Percentiles rank a stretch among this genome's conserved stretches.
Evolutionary conservation across 2,888 invertebrate genomes (phyloP).

Genomic region (Dromius quadrimaculatus): DNA sequence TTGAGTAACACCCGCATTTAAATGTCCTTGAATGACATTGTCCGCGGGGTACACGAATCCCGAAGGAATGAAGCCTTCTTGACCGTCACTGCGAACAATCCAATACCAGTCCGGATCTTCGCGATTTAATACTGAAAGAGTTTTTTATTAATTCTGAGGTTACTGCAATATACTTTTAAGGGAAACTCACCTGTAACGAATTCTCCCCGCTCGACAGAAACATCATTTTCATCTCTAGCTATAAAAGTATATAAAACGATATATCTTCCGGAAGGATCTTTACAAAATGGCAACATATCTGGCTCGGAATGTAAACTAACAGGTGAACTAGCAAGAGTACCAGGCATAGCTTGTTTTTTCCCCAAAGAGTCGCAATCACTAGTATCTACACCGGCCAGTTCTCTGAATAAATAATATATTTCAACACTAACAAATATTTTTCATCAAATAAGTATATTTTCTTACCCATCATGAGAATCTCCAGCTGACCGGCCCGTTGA

Average conservation of each 20-base stretch:
- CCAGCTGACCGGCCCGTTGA: slow-evolving; percentile 51
- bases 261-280: slow-evolving; percentile 90
- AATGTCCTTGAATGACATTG: slow-evolving; percentile 76
- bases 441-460: not conserved
- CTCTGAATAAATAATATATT: slow-evolving; percentile 54
- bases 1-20: slow-evolving; percentile 64
- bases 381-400: slow-evolving; percentile 67
- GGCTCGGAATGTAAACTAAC: slow-evolving; percentile 69
- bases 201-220: slow-evolving; percentile 92
- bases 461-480: slow-evolving; percentile 45
- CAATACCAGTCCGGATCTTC: slow-evolving; percentile 98
- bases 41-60: slow-evolving; percentile 93
- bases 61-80: slow-evolving; percentile 95
- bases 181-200: slow-evolving; percentile 81
- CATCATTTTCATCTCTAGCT: slow-evolving; percentile 93
- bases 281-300: slow-evolving; percentile 77
- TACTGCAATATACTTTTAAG: not conserved
- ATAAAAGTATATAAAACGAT: slow-evolving; percentile 94
- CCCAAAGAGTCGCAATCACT: slow-evolving; percentile 74
- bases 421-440: not conserved
- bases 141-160: not conserved
- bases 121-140: slow-evolving; percentile 81
- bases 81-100: slow-evolving; percentile 92
- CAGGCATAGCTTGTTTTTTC: slow-evolving; percentile 66
- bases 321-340: slow-evolving; percentile 65